A percentile compares a stretch with the other conserved stretches of the same genome.
These are phyloP conservation scores for Selenia dentaria DNA, from an alignment of 2,888 invertebrate genomes.

Conservation along the genomic window DNA sequence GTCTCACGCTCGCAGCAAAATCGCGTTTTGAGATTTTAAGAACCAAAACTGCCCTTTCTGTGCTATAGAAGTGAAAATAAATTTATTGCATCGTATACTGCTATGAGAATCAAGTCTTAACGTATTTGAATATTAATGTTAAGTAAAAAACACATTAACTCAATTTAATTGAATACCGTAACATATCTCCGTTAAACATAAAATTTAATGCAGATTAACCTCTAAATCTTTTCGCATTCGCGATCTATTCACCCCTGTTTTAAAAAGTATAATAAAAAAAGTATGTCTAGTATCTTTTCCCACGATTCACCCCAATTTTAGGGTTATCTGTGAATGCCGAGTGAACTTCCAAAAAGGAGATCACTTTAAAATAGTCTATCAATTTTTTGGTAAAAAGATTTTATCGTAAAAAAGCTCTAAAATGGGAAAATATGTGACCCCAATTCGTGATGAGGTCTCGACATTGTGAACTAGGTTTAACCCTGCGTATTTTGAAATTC, in stretches of 20 bases:
- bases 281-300: conserved; percentile 53
- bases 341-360: conserved; percentile 62
- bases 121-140: no score
- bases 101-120: neutral
- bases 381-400: conserved; percentile 46
- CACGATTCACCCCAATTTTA: conserved; percentile 79
- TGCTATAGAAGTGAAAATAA: no score
- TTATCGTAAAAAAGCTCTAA: conserved; percentile 43
- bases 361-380: conserved; percentile 72
- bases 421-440: conserved; percentile 69
- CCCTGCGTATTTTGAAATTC: conserved; percentile 76
- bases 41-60: no score
- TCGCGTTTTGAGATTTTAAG: no score
- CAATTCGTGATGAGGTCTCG: conserved; percentile 77
- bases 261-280: conserved; percentile 14
- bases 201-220: conserved; percentile 64
- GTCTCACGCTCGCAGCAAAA: no score
- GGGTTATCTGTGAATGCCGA: conserved; percentile 68
- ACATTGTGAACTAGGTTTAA: conserved; percentile 74
- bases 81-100: no score
- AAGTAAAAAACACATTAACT: conserved; percentile 1
- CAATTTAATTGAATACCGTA: conserved; percentile 11
- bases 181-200: conserved; percentile 37
- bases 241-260: conserved; percentile 52
- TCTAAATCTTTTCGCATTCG: conserved; percentile 54